Evolutionary conservation across 92 coral and sea anemone species (phyloP).

Genomic region (Actinostola sp.): DNA sequence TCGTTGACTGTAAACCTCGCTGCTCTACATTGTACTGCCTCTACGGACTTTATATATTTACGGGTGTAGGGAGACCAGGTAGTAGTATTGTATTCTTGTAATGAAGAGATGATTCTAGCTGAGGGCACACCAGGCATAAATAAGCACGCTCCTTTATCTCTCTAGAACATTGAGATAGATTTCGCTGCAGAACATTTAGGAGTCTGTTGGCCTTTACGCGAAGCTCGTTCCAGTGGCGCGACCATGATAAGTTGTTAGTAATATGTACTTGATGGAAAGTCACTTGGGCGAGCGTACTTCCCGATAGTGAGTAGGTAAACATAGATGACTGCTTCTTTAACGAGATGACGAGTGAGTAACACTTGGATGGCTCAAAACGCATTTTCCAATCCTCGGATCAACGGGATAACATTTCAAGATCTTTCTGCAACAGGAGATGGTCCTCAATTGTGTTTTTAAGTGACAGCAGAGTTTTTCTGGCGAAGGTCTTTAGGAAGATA

Average conservation of each 20-base stretch:
- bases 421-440: too few species aligned
- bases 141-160: slow-evolving; percentile 2
- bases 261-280: slow-evolving; percentile 20
- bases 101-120: too few species aligned
- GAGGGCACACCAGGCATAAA: background rate
- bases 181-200: slow-evolving; percentile 21
- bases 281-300: slow-evolving; percentile 8
- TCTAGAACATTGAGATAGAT: slow-evolving; percentile 7
- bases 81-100: too few species aligned
- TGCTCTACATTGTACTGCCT: background rate
- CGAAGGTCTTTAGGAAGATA: too few species aligned
- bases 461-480: too few species aligned
- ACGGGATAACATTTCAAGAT: slow-evolving; percentile 22
- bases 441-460: too few species aligned
- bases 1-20: background rate
- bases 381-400: slow-evolving; percentile 15
- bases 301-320: background rate
- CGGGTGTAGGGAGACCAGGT: slow-evolving; percentile 10
- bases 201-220: slow-evolving; percentile 28
- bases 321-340: slow-evolving; percentile 7
- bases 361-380: slow-evolving; percentile 17
- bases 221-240: slow-evolving; percentile 21
- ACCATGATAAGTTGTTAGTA: slow-evolving; percentile 23
- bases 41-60: background rate
- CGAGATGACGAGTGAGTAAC: slow-evolving; percentile 11